Evolutionary conservation across 2,888 invertebrate species (phyloP).

Genomic region (Acholoe squamosa): DNA sequence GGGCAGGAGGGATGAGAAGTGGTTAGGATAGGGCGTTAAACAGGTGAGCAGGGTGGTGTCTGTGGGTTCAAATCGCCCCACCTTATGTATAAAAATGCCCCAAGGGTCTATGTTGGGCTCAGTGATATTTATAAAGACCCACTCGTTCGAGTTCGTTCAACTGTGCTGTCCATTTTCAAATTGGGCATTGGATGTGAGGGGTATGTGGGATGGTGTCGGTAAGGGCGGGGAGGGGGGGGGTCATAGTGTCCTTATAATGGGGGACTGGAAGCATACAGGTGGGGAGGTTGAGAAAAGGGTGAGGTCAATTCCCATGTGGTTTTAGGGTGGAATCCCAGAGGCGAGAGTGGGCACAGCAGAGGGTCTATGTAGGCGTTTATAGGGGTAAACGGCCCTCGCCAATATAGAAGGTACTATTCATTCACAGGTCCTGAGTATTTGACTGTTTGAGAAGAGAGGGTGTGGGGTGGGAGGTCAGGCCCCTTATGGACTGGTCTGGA

Average conservation of each 20-base stretch:
- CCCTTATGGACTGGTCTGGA: no score
- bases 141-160: background rate
- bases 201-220: background rate
- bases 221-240: background rate
- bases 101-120: background rate
- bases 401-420: background rate
- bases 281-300: background rate
- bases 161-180: slow-evolving; percentile 5
- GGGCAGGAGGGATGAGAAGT: background rate
- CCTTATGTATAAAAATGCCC: background rate
- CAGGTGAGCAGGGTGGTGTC: background rate
- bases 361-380: slow-evolving; percentile 20
- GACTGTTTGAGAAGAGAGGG: no score
- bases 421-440: no score
- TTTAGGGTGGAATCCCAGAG: slow-evolving; percentile 27
- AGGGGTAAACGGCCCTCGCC: slow-evolving; percentile 2
- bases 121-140: slow-evolving; percentile 7
- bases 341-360: slow-evolving; percentile 2
- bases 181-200: background rate
- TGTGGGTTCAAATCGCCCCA: background rate
- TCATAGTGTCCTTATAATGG: background rate
- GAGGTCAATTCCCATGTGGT: background rate
- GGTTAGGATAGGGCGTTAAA: no score
- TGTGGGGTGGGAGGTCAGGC: no score
- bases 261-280: background rate